Base-by-base conservation (phyloP, 2,888 invertebrate genomes). In the Erebia palarica region DNA sequence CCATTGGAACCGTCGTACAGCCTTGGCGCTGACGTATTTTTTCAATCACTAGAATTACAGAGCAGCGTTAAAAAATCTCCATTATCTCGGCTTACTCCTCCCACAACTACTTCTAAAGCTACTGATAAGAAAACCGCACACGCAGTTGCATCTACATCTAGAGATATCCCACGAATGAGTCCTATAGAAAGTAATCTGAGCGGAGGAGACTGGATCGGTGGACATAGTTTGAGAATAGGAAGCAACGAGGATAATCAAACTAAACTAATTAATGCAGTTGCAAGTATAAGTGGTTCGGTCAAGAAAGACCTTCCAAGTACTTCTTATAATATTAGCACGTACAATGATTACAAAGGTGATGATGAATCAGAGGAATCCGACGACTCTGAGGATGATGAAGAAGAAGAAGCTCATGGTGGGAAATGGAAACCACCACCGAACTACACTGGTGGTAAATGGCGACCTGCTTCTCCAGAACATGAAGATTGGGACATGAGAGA, bases 11-110 rank as follows among this genome's bases (percentile, higher is more conserved):
- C 93, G 70, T 79, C 90, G 73, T 95, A 95, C 78, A 94, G 94
- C 65, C 90, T 96, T 5, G 96, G 96, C 75, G 97, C 97, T 0
- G 97, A 97, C 82, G 96, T 97, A 7, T 98, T 98, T 86, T 98
- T 98, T 80, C 97, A 96, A 53, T 97, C 97, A 0, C 87, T 98
- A 51, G 96, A 97, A 81, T 84, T 97, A 14, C 96, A 96, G 80
- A 97, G 97, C 80, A 96, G 96, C 79, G 93, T 94, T 0, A 96
- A 96, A 78, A 94, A 95, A 75, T 91, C 93, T 47, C 89, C 93
- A 0, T 82, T 95, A 0, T 89, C 94, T 0, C 89, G 94, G 66
- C 88, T 94, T 0, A 93, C 94, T 16, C 90, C 91, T 21, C 89
- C 91, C 1, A 90, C 91, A 58, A 81, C 91, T 1, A 83, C 87